These are phyloP conservation scores for Hyposoter dolosus DNA, from an alignment of 2,888 invertebrate genomes.

Conservation along the genomic window DNA sequence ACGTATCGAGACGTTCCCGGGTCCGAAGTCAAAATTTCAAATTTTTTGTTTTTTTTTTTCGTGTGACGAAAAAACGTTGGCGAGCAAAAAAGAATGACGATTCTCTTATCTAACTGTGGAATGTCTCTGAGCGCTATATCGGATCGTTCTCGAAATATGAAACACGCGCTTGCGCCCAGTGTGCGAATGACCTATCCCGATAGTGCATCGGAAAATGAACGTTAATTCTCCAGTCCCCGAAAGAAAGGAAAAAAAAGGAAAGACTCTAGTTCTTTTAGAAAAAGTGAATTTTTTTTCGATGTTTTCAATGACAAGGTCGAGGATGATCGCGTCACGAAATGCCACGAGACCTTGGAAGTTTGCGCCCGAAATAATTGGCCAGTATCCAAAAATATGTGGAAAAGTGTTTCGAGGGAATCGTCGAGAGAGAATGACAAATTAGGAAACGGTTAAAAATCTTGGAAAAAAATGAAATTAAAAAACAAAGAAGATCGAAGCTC, in stretches of 20 bases:
- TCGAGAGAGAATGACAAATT: not conserved
- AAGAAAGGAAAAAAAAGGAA: not conserved
- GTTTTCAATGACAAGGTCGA: constrained; percentile 56
- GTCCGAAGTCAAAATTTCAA: not conserved
- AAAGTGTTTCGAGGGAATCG: not conserved
- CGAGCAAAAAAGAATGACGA: not conserved
- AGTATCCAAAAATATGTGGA: not conserved
- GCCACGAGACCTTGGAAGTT: constrained; percentile 20
- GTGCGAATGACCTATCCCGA: constrained; percentile 7
- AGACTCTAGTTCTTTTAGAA: not conserved
- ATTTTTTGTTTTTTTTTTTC: not conserved
- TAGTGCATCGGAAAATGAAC: constrained; percentile 24
- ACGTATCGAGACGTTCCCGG: not conserved
- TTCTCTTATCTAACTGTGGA: constrained; percentile 61
- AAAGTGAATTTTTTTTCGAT: not conserved
- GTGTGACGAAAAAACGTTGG: not conserved
- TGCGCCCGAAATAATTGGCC: constrained; percentile 38
- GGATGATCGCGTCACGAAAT: not conserved
- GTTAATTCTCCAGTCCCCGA: not conserved
- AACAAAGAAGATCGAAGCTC: constrained; percentile 16
- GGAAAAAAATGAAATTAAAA: not conserved
- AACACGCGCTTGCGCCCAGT: constrained; percentile 59
- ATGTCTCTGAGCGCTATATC: constrained; percentile 36
- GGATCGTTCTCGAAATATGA: not conserved
- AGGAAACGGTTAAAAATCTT: not conserved